Conservation (phyloP, 2,888 invertebrate species). For the Oegoconia quadripuncta region DNA sequence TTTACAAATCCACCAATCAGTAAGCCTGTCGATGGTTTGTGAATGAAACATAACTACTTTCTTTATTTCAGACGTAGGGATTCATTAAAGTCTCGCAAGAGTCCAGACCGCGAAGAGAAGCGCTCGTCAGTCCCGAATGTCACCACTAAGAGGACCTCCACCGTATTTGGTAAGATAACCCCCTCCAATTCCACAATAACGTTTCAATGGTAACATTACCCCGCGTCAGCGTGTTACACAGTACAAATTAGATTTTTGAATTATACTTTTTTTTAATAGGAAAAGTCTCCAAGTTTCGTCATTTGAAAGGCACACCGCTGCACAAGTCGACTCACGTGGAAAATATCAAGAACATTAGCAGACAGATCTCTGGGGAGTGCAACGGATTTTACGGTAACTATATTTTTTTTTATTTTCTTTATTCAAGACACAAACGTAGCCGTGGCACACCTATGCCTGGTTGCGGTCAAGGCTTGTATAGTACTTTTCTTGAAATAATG, state of each 20-base stretch:
- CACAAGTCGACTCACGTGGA: conserved; percentile 96
- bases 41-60: background rate
- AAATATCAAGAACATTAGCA: conserved; percentile 92
- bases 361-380: conserved; percentile 96
- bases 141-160: conserved; percentile 90
- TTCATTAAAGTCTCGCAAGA: conserved; percentile 82
- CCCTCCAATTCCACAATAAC: too few relatives aligned
- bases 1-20: too few relatives aligned
- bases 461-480: too few relatives aligned
- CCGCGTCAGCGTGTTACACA: too few relatives aligned
- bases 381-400: conserved; percentile 92
- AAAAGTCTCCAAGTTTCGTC: conserved; percentile 93
- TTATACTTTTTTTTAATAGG: conserved; percentile 30
- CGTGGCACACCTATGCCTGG: too few relatives aligned
- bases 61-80: conserved; percentile 79
- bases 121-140: conserved; percentile 77
- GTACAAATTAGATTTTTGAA: background rate
- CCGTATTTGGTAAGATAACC: conserved; percentile 84
- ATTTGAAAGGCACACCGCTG: conserved; percentile 92
- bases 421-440: too few relatives aligned
- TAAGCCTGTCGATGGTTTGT: background rate
- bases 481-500: too few relatives aligned
- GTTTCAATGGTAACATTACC: conserved; percentile 1
- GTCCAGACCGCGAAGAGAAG: conserved; percentile 77
- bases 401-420: too few relatives aligned